Evolutionary conservation across 2,888 invertebrate species (phyloP).

Genomic region (Vannuccia rotundouncinata): DNA sequence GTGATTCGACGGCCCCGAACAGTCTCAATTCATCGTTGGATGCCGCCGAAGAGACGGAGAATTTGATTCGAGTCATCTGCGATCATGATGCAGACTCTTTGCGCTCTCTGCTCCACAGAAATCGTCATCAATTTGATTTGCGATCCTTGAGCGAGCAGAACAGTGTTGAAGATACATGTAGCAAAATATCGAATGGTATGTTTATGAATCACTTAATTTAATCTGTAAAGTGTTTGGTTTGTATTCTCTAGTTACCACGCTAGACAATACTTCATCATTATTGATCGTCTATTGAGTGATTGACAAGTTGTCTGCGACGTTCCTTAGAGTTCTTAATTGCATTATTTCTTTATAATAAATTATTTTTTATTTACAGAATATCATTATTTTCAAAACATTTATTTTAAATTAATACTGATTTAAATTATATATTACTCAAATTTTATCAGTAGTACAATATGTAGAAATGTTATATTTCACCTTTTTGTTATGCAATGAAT

Average conservation of each 20-base stretch:
- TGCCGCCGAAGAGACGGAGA: background rate
- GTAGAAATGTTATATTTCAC: too few relatives aligned
- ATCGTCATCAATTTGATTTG: background rate
- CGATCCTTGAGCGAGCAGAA: background rate
- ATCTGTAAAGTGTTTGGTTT: background rate
- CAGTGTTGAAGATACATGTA: background rate
- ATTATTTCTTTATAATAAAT: too few relatives aligned
- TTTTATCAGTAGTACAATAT: too few relatives aligned
- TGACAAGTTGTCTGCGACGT: too few relatives aligned
- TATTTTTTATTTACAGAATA: too few relatives aligned
- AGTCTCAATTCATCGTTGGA: slow-evolving; percentile 1
- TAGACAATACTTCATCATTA: too few relatives aligned
- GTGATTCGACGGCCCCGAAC: background rate
- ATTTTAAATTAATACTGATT: too few relatives aligned
- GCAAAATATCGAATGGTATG: background rate
- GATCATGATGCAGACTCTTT: background rate
- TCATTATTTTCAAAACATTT: too few relatives aligned
- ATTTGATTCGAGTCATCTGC: background rate
- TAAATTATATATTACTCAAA: too few relatives aligned
- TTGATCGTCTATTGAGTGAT: too few relatives aligned
- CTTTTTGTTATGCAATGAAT: too few relatives aligned
- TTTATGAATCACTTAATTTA: background rate
- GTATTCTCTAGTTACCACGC: background rate
- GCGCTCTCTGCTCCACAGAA: background rate
- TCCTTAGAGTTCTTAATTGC: too few relatives aligned